Percentiles rank a stretch among this genome's conserved stretches.
These are phyloP conservation scores for Caenorhabditis wallacei DNA, from an alignment of 2,888 invertebrate genomes.

Conservation along the genomic window DNA sequence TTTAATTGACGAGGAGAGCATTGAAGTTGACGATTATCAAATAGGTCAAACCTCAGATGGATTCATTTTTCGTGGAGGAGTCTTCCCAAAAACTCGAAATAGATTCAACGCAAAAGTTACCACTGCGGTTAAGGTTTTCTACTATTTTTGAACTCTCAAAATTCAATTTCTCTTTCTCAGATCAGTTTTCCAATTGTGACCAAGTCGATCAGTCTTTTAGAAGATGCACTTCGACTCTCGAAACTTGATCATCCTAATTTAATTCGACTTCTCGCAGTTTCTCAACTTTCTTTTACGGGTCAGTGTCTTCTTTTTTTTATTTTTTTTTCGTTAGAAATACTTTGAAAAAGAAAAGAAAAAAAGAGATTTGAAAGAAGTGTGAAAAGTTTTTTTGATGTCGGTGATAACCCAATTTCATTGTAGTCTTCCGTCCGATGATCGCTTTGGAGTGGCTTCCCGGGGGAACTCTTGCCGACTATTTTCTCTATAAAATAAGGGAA, in stretches of 20 bases:
- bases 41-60: conserved; percentile 82
- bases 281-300: conserved; percentile 78
- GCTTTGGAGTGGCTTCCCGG: conserved; percentile 82
- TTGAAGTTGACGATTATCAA: conserved; percentile 80
- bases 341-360: not conserved
- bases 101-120: conserved; percentile 79
- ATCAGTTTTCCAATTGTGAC: conserved; percentile 80
- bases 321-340: too few relatives aligned
- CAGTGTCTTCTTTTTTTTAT: conserved; percentile 11
- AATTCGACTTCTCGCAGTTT: conserved; percentile 78
- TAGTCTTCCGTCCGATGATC: conserved; percentile 81
- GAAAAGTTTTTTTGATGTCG: conserved; percentile 32
- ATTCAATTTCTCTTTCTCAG: conserved; percentile 51
- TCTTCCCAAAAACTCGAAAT: conserved; percentile 79
- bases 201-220: conserved; percentile 80
- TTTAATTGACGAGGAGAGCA: conserved; percentile 81
- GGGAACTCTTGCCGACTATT: conserved; percentile 80
- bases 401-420: conserved; percentile 45
- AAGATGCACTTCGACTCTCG: conserved; percentile 80
- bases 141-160: conserved; percentile 1
- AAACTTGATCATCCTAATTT: conserved; percentile 79
- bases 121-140: conserved; percentile 80
- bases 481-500: conserved; percentile 76
- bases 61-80: conserved; percentile 80
- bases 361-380: conserved; percentile 22